Evolutionary conservation across 1,140 invertebrate genomes (phyloP), one percentile per base, ranked within the genome.

Genomic region (Meloidogyne chitwoodi): DNA sequence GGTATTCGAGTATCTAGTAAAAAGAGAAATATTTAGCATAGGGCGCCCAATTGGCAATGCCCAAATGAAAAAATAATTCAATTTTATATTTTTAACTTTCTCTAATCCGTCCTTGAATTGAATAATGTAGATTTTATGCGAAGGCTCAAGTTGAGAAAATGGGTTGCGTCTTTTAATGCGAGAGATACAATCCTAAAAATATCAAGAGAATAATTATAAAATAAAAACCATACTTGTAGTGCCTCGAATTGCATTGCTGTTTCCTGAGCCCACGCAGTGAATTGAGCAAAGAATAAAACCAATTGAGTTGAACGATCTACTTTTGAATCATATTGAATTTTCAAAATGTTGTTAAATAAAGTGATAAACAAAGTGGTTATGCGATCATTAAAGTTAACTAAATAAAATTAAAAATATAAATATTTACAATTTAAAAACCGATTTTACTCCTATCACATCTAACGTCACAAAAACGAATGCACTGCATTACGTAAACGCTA

Each of bases 221-320:
- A 38, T 19, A 48, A 48, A 56, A n/a, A 8, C n/a, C 6, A 56
- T 56, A 56, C 48, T 56, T 56, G 4, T 56, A 56, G 1, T 56
- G 48, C 6, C 6, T 22, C 48, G n/a, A n/a, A 56, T 22, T 56
- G 3, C 19, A 70, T 41, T 19, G 68, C 16, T 29, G 29, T 38
- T 70, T 70, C 68, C 6, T 44, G 24, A 19, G 56, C n/a, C 68
- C 68, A 70, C 1, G 68, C 68, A 24, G 19, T 56, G 63, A 70
- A 62, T 70, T 70, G 68, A 6, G 68, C 68, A 44, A 70, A 31
- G 19, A 70, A 70, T 16, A 70, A 56, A 16, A 56, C 56, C 22
- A 34, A 11, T 24, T 62, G 68, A 0, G 5, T 2, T 29, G 27
- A 31, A 5, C 27, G 26, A 56, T 44, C n/a, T 24, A 48, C 16